phyloP scores from a whole-genome alignment of 2,113 vertebrate genomes.

The Toxostoma redivivum region DNA sequence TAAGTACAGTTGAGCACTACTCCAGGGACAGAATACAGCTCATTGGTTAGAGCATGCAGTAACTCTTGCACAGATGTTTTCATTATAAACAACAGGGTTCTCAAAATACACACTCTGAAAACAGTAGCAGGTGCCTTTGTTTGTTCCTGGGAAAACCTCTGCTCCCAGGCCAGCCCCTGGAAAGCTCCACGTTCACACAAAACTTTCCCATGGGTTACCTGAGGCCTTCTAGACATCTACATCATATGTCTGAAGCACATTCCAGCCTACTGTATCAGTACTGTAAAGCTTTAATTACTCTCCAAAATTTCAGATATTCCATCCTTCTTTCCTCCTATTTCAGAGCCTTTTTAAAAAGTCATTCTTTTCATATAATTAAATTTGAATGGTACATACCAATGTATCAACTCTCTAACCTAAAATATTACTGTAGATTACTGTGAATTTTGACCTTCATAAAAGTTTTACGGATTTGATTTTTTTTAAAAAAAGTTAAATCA shows the following conservation, averaged over 20 bases:
- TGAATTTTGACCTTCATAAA: not conserved
- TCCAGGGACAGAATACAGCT: too few species aligned
- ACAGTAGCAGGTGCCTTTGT: too few species aligned
- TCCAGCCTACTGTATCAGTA: not conserved
- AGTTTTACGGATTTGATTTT: not conserved
- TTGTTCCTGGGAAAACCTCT: too few species aligned
- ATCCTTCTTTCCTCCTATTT: not conserved
- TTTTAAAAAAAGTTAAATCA: not conserved
- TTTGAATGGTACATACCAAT: not conserved
- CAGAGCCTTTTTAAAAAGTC: not conserved
- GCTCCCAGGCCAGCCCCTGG: too few species aligned
- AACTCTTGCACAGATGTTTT: too few species aligned
- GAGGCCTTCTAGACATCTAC: too few species aligned
- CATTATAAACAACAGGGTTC: too few species aligned
- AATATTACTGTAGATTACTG: not conserved
- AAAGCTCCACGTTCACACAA: too few species aligned
- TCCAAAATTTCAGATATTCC: not conserved
- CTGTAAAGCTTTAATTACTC: not conserved
- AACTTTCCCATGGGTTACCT: too few species aligned
- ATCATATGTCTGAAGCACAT: not conserved
- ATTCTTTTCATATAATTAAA: not conserved
- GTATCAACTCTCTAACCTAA: not conserved
- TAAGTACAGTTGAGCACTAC: too few species aligned
- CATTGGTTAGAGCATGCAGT: too few species aligned
- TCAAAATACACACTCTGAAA: too few species aligned